Conservation (phyloP, 2,797 vertebrate species). For the Sebastes steindachneri region DNA sequence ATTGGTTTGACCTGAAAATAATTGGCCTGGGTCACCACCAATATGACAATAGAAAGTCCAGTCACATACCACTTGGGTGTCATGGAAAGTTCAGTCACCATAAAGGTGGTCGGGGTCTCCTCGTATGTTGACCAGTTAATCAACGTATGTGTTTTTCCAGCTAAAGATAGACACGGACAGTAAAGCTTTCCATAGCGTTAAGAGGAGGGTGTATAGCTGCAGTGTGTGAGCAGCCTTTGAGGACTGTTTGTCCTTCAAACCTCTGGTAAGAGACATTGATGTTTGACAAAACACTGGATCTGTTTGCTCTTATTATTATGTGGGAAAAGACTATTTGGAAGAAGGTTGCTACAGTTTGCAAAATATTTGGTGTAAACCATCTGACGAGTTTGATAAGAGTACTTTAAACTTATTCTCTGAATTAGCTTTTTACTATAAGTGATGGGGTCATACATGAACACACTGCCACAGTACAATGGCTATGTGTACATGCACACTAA, state of each 20-base stretch:
- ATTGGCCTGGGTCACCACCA: not conserved
- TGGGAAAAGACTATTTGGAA: not conserved
- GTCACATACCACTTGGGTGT: slow-evolving; percentile 6
- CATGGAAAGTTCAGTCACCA: slow-evolving; percentile 47
- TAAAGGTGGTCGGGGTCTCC: slow-evolving; percentile 10
- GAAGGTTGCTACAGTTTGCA: fast-evolving
- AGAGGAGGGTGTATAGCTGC: not conserved
- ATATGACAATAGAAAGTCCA: not conserved
- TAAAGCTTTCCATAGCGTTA: not conserved
- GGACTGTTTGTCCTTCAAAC: slow-evolving; percentile 10
- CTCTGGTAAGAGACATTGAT: not conserved
- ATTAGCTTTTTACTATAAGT: not conserved
- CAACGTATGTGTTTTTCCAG: slow-evolving; percentile 55
- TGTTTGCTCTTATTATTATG: not conserved
- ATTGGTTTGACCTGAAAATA: slow-evolving; percentile 32
- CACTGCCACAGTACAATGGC: not conserved
- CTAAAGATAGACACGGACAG: slow-evolving; percentile 22
- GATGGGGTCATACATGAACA: not conserved
- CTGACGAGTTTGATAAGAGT: not conserved
- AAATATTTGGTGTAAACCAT: not conserved
- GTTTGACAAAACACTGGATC: not conserved
- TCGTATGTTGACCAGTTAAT: slow-evolving; percentile 16
- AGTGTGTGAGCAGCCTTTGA: not conserved
- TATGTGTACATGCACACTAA: fast-evolving
- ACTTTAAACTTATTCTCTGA: not conserved